Conservation (phyloP, 1,140 invertebrate species). For the Ostrea edulis region DNA sequence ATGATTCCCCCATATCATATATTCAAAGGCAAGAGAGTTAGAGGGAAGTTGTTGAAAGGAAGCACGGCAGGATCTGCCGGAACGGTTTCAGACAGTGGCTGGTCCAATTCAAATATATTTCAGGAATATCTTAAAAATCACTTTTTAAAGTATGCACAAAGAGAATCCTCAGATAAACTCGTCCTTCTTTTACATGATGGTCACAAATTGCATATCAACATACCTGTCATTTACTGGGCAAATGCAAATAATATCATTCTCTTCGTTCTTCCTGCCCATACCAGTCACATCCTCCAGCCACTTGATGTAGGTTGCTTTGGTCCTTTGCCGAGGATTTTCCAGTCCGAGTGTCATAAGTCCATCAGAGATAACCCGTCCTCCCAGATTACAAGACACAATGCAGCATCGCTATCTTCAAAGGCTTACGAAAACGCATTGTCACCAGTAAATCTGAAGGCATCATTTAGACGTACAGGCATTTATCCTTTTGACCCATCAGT, state of each 20-base stretch:
- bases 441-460: background rate
- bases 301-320: no score
- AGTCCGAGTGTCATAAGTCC: no score
- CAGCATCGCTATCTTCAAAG: background rate
- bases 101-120: conserved; percentile 33
- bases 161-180: no score
- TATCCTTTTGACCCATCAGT: background rate
- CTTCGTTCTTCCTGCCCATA: no score
- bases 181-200: no score
- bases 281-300: no score
- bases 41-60: background rate
- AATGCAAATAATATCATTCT: no score
- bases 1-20: conserved; percentile 48
- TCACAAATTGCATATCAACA: no score
- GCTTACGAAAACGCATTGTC: background rate
- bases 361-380: no score
- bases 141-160: background rate
- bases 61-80: conserved; percentile 11
- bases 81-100: conserved; percentile 41
- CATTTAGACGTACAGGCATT: background rate
- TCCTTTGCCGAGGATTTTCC: no score
- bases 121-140: conserved; percentile 39
- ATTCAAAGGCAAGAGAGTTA: conserved; percentile 43
- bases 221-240: no score
- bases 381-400: no score